These are phyloP conservation scores for Apostichopus japonicus DNA, from an alignment of 35 echinoderm and acorn worm species.

Conservation along the genomic window DNA sequence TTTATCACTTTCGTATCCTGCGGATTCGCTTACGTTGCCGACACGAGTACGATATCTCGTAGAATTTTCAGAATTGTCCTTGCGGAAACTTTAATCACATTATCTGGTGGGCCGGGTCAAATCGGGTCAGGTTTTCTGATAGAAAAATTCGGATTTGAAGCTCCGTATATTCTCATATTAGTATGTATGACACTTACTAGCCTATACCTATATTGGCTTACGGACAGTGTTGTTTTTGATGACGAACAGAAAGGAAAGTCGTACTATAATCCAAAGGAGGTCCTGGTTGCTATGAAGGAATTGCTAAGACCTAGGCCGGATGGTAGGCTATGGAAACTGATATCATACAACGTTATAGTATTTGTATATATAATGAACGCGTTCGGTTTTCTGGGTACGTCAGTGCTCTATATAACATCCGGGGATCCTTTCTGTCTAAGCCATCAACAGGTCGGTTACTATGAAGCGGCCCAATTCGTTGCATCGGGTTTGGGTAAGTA, in stretches of 20 bases:
- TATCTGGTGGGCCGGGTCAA: conserved; percentile 44
- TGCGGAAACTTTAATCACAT: conserved; percentile 21
- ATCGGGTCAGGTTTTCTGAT: conserved; percentile 23
- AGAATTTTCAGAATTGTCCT: conserved; percentile 31
- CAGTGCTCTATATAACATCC: conserved; percentile 46
- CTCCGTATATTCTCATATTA: conserved; percentile 41
- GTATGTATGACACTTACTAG: not conserved
- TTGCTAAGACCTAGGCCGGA: not conserved
- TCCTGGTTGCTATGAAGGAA: conserved; percentile 13
- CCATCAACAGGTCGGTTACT: conserved; percentile 43
- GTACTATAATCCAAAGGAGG: not conserved
- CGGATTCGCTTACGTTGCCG: conserved; percentile 56
- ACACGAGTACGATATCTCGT: conserved; percentile 17
- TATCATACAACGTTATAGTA: conserved; percentile 31
- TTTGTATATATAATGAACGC: conserved; percentile 34
- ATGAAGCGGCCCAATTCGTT: conserved; percentile 44
- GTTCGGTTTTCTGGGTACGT: conserved; percentile 24
- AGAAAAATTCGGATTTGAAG: conserved; percentile 15
- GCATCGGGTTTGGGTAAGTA: conserved; percentile 23
- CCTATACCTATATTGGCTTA: conserved; percentile 27
- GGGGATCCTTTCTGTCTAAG: conserved; percentile 48
- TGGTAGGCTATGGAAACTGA: conserved; percentile 39
- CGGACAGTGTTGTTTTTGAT: conserved; percentile 38
- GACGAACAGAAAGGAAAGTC: conserved; percentile 51
- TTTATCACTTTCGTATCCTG: conserved; percentile 38